Conservation (phyloP, 1,140 invertebrate genomes). For the Holcopasites calliopsidis region DNA sequence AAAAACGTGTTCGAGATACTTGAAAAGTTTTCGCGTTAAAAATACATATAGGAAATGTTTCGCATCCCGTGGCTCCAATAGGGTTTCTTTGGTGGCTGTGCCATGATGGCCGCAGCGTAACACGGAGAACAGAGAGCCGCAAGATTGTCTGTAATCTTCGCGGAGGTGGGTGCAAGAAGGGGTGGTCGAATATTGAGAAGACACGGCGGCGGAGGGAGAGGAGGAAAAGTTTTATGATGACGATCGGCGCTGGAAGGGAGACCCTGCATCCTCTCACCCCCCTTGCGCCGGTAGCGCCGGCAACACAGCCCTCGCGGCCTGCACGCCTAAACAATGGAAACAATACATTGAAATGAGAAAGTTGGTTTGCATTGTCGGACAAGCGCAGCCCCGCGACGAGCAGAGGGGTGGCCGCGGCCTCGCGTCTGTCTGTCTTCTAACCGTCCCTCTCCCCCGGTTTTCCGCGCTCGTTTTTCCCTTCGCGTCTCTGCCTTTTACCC, state of each 20-base stretch:
- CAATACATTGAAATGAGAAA: slow-evolving; percentile 76
- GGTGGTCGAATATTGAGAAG: neutral
- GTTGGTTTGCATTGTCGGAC: slow-evolving; percentile 76
- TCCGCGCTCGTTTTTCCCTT: slow-evolving; percentile 23
- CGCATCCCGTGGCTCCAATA: neutral
- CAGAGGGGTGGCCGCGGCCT: neutral
- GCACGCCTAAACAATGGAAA: slow-evolving; percentile 71
- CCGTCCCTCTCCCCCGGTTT: slow-evolving; percentile 10
- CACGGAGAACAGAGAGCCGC: neutral
- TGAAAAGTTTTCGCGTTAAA: neutral
- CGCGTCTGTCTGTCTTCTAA: slow-evolving; percentile 20
- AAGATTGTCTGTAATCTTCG: slow-evolving; percentile 53
- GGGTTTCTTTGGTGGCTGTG: neutral
- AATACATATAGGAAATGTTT: neutral
- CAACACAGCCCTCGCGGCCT: slow-evolving; percentile 38
- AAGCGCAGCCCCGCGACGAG: slow-evolving; percentile 41
- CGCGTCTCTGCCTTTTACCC: slow-evolving; percentile 22
- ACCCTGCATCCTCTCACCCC: slow-evolving; percentile 22
- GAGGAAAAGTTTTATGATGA: slow-evolving; percentile 35
- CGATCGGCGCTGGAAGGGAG: slow-evolving; percentile 33
- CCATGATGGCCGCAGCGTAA: slow-evolving; percentile 6
- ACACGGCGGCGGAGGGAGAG: neutral
- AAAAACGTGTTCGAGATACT: neutral
- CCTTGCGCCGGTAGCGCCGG: slow-evolving; percentile 31
- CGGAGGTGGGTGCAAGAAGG: neutral